Evolutionary conservation across 2,113 vertebrate genomes (phyloP).

Genomic region (Myocastor coypus): DNA sequence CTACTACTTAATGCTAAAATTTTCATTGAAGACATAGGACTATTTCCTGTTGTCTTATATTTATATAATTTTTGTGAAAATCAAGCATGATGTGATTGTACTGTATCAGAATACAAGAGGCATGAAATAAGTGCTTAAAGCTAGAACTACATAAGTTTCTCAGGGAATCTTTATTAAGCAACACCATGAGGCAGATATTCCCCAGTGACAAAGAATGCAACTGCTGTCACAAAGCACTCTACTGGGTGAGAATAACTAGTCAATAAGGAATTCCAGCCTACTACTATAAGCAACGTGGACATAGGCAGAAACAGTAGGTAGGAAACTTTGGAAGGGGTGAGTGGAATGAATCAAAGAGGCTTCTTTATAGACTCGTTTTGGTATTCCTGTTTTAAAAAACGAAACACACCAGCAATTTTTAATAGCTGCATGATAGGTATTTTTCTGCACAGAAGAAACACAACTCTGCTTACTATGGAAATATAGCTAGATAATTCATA

Average conservation of each 20-base stretch:
- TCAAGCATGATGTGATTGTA: not conserved
- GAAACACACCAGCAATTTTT: not conserved
- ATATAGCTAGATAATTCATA: not conserved
- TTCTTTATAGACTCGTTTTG: not conserved
- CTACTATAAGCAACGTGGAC: not conserved
- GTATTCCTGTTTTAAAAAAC: not conserved
- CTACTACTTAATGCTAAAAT: not conserved
- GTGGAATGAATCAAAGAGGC: not conserved
- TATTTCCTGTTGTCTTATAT: not conserved
- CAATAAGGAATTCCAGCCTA: not conserved
- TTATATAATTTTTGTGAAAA: not conserved
- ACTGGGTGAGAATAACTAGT: constrained; percentile 16
- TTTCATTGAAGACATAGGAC: not conserved
- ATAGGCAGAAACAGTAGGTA: not conserved
- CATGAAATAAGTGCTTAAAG: not conserved
- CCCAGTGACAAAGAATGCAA: not conserved
- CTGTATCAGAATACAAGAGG: not conserved
- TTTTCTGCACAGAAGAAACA: not conserved
- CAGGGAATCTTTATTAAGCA: not conserved
- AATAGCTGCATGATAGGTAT: not conserved
- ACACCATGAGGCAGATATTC: not conserved
- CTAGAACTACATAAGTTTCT: constrained; percentile 9
- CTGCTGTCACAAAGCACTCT: not conserved
- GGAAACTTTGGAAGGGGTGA: not conserved
- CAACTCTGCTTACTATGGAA: not conserved